These are phyloP conservation scores for Chaetodon auriga DNA, from an alignment of 2,113 vertebrate genomes.

Conservation along the genomic window DNA sequence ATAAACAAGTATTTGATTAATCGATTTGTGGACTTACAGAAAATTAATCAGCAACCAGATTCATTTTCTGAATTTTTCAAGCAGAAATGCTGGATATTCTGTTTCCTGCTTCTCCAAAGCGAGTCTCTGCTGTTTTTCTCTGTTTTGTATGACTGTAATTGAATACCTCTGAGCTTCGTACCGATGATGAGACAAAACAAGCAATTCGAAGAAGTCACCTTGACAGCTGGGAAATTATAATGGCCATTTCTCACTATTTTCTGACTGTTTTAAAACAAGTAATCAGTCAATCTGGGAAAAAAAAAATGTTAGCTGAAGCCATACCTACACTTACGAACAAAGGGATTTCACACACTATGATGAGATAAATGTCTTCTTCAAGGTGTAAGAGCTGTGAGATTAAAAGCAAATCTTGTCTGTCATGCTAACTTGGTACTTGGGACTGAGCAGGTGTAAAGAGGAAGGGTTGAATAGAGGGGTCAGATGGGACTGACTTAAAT, in stretches of 20 bases:
- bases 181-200: slow-evolving; percentile 15
- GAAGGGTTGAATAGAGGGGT: slow-evolving; percentile 48
- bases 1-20: neutral
- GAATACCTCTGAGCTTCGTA: slow-evolving; percentile 9
- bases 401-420: slow-evolving; percentile 35
- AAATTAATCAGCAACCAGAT: neutral
- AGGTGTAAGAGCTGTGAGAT: slow-evolving; percentile 14
- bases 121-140: slow-evolving; percentile 5
- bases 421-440: slow-evolving; percentile 15
- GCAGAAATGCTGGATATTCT: neutral
- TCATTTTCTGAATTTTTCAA: neutral
- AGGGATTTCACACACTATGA: slow-evolving; percentile 3
- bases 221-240: neutral
- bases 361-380: slow-evolving; percentile 36
- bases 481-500: slow-evolving; percentile 62
- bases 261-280: neutral
- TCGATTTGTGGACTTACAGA: neutral
- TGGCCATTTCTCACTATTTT: neutral
- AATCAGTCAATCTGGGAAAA: neutral
- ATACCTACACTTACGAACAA: neutral
- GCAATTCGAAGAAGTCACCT: slow-evolving; percentile 1
- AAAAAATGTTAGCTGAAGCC: neutral
- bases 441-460: slow-evolving; percentile 63
- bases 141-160: neutral
- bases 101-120: neutral